A percentile compares a stretch with the other conserved stretches of the same genome.
Conservation (phyloP, 2,113 vertebrate genomes). For the Rhizomys pruinosus region DNA sequence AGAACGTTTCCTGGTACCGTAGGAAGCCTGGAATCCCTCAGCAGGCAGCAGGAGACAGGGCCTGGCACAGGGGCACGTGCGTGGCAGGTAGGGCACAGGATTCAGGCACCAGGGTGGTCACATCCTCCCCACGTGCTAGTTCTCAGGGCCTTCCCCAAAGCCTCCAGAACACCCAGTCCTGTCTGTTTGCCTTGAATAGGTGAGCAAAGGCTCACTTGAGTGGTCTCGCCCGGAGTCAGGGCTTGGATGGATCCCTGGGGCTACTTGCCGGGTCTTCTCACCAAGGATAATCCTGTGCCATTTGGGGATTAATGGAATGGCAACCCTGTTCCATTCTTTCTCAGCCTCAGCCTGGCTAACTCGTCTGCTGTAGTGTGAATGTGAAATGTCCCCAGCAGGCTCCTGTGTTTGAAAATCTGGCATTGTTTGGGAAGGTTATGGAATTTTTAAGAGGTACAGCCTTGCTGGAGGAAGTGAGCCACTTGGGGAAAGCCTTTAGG, state of each 20-base stretch:
- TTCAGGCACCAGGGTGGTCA: too few relatives aligned
- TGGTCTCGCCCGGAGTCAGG: rapidly evolving
- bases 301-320: not conserved
- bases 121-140: too few relatives aligned
- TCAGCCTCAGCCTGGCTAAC: not conserved
- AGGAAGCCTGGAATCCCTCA: not conserved
- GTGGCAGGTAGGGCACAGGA: rapidly evolving
- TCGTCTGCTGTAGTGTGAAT: too few relatives aligned
- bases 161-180: not conserved
- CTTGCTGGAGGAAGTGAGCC: not conserved
- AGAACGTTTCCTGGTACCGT: not conserved
- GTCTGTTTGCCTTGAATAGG: too few relatives aligned
- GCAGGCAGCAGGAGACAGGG: not conserved
- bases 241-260: not conserved
- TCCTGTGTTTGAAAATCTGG: not conserved
- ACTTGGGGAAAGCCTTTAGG: not conserved
- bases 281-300: not conserved
- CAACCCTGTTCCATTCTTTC: not conserved
- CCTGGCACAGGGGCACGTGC: too few relatives aligned
- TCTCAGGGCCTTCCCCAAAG: too few relatives aligned
- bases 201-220: not conserved
- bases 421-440: not conserved
- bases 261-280: not conserved
- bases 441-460: not conserved
- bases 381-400: not conserved